Base-by-base conservation (phyloP, 35 echinoderm and acorn worm species). In the Diadema setosum region DNA sequence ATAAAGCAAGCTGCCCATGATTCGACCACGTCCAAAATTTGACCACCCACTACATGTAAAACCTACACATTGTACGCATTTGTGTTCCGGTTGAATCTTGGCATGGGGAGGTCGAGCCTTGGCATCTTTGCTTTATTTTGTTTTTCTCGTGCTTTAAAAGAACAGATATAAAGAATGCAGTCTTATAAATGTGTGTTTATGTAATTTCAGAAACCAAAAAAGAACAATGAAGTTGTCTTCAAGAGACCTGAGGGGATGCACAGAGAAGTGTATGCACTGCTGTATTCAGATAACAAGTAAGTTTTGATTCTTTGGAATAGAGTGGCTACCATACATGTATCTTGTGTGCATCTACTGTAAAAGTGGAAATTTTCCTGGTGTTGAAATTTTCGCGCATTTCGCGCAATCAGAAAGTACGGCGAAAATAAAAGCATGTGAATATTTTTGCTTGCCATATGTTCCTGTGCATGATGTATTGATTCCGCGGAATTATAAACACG, bases 201-300 rank as follows among this genome's bases (percentile, higher is more conserved):
- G 6, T 18, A 26, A 26, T 67, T 7, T 29, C 76, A 86, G 84
- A 91, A 91, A 91, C 49, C 64, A 31, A 91, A 78, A 85, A 95
- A 95, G 65, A 90, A 12, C 27, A 64, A 83, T 59, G 92, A 98
- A 70, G n/a, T 85, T 24, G 67, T 81, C 3, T 98, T 94, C 59
- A 98, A 98, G 82, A 82, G 95, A 63, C 95, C 95, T 12, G 95
- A 98, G 46, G 95, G 95, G 3, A 98, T 98, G 95, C 95, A 98
- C 65, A 87, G 95, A 82, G 95, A 98, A 43, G 88, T 98, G 14
- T 98, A 98, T 94, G 95, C 95, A 17, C 65, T 98, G n/a, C 81
- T 98, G 23, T 98, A 98, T 50, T 91, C 95, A n/a, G 95, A 98
- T 78, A 97, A 94, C 33, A 98, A 98, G 92, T 97, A 93, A 86